Conservation (phyloP, 2,113 vertebrate genomes). For the Dendrocopos noguchii region DNA sequence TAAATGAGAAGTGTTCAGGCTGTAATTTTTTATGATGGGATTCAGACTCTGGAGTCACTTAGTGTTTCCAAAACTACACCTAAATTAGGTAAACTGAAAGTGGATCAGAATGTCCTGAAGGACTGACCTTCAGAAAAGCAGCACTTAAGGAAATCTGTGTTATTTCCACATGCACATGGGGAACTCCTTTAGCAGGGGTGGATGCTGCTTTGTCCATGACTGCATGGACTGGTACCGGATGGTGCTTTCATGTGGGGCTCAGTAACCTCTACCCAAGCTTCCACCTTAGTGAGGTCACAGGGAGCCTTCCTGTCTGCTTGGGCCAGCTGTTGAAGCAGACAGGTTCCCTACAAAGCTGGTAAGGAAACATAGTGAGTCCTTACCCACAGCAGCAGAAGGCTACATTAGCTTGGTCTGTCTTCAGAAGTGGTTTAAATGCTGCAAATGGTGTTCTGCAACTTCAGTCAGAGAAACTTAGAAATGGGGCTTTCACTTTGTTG, state of each 20-base stretch:
- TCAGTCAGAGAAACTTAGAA: background rate
- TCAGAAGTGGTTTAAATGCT: background rate
- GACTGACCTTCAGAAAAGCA: background rate
- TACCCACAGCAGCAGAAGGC: background rate
- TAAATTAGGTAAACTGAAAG: background rate
- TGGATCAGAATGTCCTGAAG: background rate
- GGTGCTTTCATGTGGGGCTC: fast-evolving
- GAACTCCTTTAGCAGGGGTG: background rate
- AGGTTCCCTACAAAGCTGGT: background rate
- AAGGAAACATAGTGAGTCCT: background rate
- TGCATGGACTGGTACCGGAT: background rate
- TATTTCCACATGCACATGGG: fast-evolving
- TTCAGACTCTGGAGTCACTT: background rate
- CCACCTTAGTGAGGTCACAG: background rate
- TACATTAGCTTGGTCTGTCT: background rate
- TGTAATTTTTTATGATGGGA: background rate
- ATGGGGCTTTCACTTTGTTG: background rate
- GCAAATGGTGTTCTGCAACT: background rate
- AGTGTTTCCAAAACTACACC: background rate
- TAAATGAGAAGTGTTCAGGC: background rate
- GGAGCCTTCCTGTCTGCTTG: background rate
- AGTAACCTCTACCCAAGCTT: background rate
- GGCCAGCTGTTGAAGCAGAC: too few species aligned
- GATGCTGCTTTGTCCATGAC: background rate
- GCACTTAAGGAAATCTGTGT: background rate